A percentile compares a stretch with the other conserved stretches of the same genome.
Conservation (phyloP, 2,888 invertebrate species). For the Strigamia crassipes region DNA sequence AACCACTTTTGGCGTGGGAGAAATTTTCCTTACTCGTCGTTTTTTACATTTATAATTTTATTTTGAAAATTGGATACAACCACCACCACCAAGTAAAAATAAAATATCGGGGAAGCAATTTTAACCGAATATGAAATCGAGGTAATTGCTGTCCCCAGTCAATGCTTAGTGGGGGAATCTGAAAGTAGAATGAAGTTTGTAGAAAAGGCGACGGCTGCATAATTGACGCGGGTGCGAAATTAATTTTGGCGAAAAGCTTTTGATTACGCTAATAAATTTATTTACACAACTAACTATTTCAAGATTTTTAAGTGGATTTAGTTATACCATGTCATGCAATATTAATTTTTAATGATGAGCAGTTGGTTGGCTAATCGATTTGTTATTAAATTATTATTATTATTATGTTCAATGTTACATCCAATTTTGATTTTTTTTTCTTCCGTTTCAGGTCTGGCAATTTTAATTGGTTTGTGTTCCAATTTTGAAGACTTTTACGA, state of each 20-base stretch:
- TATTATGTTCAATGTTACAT: no score
- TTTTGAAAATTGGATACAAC: not conserved
- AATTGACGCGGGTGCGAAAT: not conserved
- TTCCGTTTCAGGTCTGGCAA: no score
- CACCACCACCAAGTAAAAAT: not conserved
- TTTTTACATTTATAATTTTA: not conserved
- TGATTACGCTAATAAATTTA: not conserved
- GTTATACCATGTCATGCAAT: not conserved
- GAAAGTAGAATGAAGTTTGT: not conserved
- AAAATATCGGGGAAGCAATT: no score
- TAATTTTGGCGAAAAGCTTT: not conserved
- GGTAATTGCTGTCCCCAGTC: no score
- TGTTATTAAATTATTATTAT: no score
- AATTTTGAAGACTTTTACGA: no score
- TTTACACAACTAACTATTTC: not conserved
- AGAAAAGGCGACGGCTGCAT: not conserved
- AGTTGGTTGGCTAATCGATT: no score
- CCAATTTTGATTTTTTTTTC: no score
- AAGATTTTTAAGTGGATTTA: not conserved
- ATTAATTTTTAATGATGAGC: not conserved
- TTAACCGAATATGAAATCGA: not conserved
- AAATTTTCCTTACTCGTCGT: not conserved
- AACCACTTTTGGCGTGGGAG: not conserved
- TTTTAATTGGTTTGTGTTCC: no score
- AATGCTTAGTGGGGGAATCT: not conserved